Base-by-base conservation (phyloP, 2,888 invertebrate genomes). In the Metopia argyrocephala region DNA sequence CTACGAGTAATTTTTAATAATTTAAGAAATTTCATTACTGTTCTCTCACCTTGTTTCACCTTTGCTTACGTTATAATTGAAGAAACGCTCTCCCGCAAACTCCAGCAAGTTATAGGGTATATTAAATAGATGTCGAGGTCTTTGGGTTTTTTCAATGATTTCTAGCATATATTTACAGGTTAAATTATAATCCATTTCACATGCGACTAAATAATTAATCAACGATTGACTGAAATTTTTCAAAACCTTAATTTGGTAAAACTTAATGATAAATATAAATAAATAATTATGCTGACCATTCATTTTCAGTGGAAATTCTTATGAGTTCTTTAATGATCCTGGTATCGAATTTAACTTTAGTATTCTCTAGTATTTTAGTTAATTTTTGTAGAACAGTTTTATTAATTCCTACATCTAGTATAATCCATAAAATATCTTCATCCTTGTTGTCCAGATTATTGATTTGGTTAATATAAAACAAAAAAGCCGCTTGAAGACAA, bases 21-120 rank as follows among this genome's bases (percentile, higher is more conserved):
- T n/a, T n/a, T n/a, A n/a, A n/a, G n/a, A n/a, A n/a, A n/a, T n/a
- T n/a, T n/a, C n/a, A n/a, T n/a, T n/a, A n/a, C n/a, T 66, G 20
- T 38, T 54, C 20, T 6, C 57, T 74, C 73, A 81, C 80, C 80
- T 81, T 7, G 48, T 52, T 46, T 76, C 59, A 31, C 78, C 79
- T 25, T 84, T 76, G 15, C 62, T 73, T 31, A 70, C 38, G 15
- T 4, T 38, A 15, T 38, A 38, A 38, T 38, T 38, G 15, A 38
- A 38, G 38, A 38, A 38, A 12, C 15, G 1, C 15, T 38, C 38
- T 38, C 15, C 15, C 9, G 38, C 38, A 15, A 12, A 38, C 15
- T 6, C 12, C 9, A 38, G 38, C 38, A 38, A 38, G 15, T 38
- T 15, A 4, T 15, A 38, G 9, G 38, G 38, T 38, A 38, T 15